phyloP scores from a whole-genome alignment of 1,140 invertebrate genomes.

The Goniozus legneri region DNA sequence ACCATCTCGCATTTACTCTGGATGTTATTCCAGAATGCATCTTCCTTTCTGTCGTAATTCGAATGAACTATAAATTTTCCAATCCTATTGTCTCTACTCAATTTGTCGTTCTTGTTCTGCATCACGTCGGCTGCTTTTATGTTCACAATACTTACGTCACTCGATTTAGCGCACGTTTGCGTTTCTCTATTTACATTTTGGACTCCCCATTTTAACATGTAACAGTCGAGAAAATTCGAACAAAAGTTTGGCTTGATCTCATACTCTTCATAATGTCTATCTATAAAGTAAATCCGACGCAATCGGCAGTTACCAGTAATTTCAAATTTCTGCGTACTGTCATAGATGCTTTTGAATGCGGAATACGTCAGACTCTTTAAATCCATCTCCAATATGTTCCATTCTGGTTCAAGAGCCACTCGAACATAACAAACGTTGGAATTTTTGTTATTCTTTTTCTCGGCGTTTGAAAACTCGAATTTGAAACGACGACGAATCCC shows the following conservation, averaged over 20 bases:
- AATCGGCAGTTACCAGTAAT: constrained; percentile 35
- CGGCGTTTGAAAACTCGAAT: constrained; percentile 14
- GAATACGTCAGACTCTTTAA: constrained; percentile 22
- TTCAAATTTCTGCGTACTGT: constrained; percentile 25
- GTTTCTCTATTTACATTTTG: constrained; percentile 20
- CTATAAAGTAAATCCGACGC: constrained; percentile 35
- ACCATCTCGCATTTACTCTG: constrained; percentile 21
- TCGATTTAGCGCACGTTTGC: constrained; percentile 17
- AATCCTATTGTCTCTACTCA: neutral
- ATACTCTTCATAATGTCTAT: constrained; percentile 30
- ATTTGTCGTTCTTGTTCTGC: neutral
- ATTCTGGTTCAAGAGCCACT: constrained; percentile 25
- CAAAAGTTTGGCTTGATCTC: constrained; percentile 28
- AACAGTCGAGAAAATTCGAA: constrained; percentile 32
- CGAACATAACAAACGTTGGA: constrained; percentile 10
- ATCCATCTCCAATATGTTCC: constrained; percentile 41
- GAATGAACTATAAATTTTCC: neutral
- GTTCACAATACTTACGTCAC: no score
- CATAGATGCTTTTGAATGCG: constrained; percentile 26
- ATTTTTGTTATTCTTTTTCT: constrained; percentile 10
- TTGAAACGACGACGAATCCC: constrained; percentile 19
- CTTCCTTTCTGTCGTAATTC: no score
- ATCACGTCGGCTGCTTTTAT: no score
- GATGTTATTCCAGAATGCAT: constrained; percentile 11
- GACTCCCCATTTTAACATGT: constrained; percentile 41